Evolutionary conservation across 2,113 vertebrate genomes (phyloP), one percentile per base, ranked within the genome.

Genomic region (Danionella cerebrum): DNA sequence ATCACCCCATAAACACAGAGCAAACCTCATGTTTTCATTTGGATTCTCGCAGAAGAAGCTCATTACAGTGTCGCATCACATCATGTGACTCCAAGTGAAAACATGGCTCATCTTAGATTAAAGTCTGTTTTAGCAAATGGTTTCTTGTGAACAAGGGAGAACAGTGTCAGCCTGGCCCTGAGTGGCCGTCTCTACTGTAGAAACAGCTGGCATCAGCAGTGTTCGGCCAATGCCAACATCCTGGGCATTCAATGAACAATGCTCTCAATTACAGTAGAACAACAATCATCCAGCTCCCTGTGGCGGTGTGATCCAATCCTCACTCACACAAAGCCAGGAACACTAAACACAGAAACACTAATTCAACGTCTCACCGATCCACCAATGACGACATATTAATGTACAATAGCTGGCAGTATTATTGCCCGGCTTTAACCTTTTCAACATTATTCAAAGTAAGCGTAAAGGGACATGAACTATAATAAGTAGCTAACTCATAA

Each of bases 251-350:
- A 50, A 19, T 52, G 31, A 38, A 47, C 64, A 70, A 54, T 36
- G 64, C 44, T 71, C 67, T 78, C 69, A 68, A 79, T 77, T 76
- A 76, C 45, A 73, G 48, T 39, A 69, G 60, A 73, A 75, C 50
- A 55, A 42, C 44, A 71, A 12, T 55, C 24, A 58, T 54, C 27
- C 65, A 19, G 9, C 14, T 48, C 47, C n/a, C 29, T 39, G 50
- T 39, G 70, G 33, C 53, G 52, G 8, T 70, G 63, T 31, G 62
- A 31, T 48, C 51, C 25, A 67, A 22, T 18, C 25, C 14, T 22
- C 8, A 13, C 13, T 6, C 13, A 8, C 44, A 18, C 52, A 16
- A 45, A 9, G 13, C n/a, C 31, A 48, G 48, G 35, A 16, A 47
- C 25, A 3, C 54, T n/a, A 55, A 41, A 62, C 42, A 12, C 11